Evolutionary conservation across 2,888 invertebrate genomes (phyloP), one percentile per base, ranked within the genome.

Genomic region (Drosophila subquinaria): DNA sequence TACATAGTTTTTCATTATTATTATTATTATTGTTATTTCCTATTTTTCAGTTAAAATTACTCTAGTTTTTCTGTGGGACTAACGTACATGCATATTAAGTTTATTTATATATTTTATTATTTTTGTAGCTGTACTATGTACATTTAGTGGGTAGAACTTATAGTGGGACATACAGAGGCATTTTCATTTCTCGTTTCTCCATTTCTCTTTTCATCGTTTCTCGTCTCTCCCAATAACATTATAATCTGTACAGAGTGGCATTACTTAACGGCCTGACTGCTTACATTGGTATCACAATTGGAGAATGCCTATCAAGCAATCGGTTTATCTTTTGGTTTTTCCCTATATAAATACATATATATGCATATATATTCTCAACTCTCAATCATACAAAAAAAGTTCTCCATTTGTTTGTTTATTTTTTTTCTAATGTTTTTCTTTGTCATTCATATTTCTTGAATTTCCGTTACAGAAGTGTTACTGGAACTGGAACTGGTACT

Each of bases 271-370:
- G 52, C 52, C 47, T 66, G 61, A 53, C 73, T 67, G 78, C 78
- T 80, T 70, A 80, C 73, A 62, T 77, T 77, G 61, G 65, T 79
- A 82, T 81, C 80, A 80, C 80, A 80, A 80, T 80, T 80, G 80
- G 74, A 82, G 77, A 74, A 71, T 77, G 65, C 68, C 68, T 71
- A 75, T 78, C 65, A 64, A 80, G 74, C 78, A 69, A 76, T 73
- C 69, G 48, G 64, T 72, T 47, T 48, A 4, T 30, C 56, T 4
- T 38, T 42, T 43, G 23, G 45, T 43, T 38, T 30, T 30, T 45
- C 35, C 33, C 23, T 36, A 33, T 69, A 20, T 5, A 27, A 27
- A 59, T 64, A 53, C 27, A 60, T 30, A 60, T 52, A 51, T 69
- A 30, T 30, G 30, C 30, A 30, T 30, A 30, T 27, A 6, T 30